phyloP scores from a whole-genome alignment of 2,888 invertebrate genomes.

The Chloroclystis v-ata region DNA sequence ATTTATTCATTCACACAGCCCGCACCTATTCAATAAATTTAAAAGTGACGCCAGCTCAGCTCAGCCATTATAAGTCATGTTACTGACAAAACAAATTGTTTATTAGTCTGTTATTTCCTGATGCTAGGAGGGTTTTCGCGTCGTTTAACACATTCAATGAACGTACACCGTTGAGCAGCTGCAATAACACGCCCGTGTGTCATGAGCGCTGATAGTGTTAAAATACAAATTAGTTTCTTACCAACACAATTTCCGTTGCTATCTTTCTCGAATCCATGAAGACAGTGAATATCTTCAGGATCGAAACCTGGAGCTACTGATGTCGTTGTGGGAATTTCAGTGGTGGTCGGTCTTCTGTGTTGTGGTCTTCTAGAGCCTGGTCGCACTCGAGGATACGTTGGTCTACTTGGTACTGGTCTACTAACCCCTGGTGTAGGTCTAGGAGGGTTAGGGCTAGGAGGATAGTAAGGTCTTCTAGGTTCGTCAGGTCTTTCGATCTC shows the following conservation, averaged over 20 bases:
- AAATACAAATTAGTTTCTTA: slow-evolving; percentile 6
- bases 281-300: slow-evolving; percentile 57
- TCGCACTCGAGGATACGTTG: slow-evolving; percentile 16
- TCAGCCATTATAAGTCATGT: too few species aligned
- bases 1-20: too few species aligned
- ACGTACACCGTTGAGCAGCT: too few species aligned
- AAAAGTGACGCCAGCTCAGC: too few species aligned
- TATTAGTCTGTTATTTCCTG: too few species aligned
- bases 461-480: neutral
- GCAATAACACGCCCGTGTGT: too few species aligned
- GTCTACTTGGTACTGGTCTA: slow-evolving; percentile 19
- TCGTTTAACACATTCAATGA: too few species aligned
- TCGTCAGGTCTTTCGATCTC: slow-evolving; percentile 26
- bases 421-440: slow-evolving; percentile 5
- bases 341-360: slow-evolving; percentile 20
- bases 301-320: slow-evolving; percentile 42
- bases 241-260: slow-evolving; percentile 15
- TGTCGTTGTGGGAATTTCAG: slow-evolving; percentile 15
- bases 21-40: too few species aligned
- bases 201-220: too few species aligned
- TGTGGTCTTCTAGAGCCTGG: slow-evolving; percentile 23
- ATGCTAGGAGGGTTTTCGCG: too few species aligned
- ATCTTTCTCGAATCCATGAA: slow-evolving; percentile 76
- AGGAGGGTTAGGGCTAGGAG: too few species aligned
- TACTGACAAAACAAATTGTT: too few species aligned